These are phyloP conservation scores for Cataglyphis altisquamis DNA, from an alignment of 2,888 invertebrate genomes.

Conservation along the genomic window DNA sequence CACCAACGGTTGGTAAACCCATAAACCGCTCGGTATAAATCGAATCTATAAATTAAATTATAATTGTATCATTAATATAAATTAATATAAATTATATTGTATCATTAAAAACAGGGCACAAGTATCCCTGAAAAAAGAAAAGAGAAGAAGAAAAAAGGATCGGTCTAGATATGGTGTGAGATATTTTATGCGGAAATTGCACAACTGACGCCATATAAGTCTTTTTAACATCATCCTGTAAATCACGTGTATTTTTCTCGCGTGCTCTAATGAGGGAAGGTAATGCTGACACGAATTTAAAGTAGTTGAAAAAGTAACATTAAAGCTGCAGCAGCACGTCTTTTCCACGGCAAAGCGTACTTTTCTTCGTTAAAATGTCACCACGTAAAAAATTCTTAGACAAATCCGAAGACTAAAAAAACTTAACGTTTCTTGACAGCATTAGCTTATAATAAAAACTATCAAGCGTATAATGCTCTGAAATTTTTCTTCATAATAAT, in stretches of 20 bases:
- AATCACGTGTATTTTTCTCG: conserved; percentile 49
- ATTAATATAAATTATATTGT: not conserved
- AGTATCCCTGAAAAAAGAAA: no score
- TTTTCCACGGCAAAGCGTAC: not conserved
- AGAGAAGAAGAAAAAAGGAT: not conserved
- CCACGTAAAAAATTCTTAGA: conserved; percentile 38
- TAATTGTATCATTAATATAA: conserved; percentile 5
- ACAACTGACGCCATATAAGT: conserved; percentile 41
- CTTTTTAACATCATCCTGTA: conserved; percentile 48
- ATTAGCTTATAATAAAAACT: not conserved
- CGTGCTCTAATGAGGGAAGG: conserved; percentile 36
- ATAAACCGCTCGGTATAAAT: conserved; percentile 99
- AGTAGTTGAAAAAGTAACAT: conserved; percentile 45
- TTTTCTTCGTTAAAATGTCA: conserved; percentile 49
- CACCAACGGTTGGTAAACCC: conserved; percentile 92
- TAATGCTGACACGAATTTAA: conserved; percentile 55
- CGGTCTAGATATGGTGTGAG: not conserved
- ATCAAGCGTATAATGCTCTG: not conserved
- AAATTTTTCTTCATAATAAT: not conserved
- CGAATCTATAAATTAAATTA: conserved; percentile 90
- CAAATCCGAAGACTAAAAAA: conserved; percentile 26
- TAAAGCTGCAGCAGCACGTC: conserved; percentile 33
- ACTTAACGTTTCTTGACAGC: conserved; percentile 6
- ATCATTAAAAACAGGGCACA: not conserved
- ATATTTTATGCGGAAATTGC: conserved; percentile 42